A percentile compares a stretch with the other conserved stretches of the same genome.
Evolutionary conservation across 2,888 invertebrate genomes (phyloP).

Genomic region (Caenorhabditis angaria): DNA sequence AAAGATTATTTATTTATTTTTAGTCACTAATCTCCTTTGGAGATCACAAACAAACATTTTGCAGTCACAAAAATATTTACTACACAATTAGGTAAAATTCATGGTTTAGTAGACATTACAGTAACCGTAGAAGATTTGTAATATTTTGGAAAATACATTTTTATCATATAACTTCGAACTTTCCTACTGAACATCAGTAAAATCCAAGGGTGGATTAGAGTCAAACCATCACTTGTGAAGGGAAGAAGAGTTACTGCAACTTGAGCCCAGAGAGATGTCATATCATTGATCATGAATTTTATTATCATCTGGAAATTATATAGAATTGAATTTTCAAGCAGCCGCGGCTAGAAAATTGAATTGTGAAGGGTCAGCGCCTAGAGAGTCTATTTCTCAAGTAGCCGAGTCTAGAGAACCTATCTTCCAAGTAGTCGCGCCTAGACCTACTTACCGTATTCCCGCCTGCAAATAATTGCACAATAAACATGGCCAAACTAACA

Average conservation of each 20-base stretch:
- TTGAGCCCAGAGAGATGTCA: not conserved
- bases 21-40: no score
- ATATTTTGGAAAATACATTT: no score
- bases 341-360: no score
- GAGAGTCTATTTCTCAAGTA: constrained; percentile 21
- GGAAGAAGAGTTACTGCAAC: not conserved
- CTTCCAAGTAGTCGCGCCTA: no score
- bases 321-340: not conserved
- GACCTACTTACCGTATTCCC: not conserved
- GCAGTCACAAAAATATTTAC: no score
- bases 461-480: not conserved
- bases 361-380: no score
- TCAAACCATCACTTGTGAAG: constrained; percentile 1
- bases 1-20: no score
- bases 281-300: not conserved
- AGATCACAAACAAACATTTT: no score
- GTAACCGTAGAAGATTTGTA: not conserved
- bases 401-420: no score
- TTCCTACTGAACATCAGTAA: not conserved
- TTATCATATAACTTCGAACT: no score
- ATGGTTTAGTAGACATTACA: no score
- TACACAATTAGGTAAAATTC: no score
- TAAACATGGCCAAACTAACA: not conserved
- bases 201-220: not conserved
- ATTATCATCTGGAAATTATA: not conserved